A percentile compares a stretch with the other conserved stretches of the same genome.
phyloP scores from a whole-genome alignment of 2,113 vertebrate species.

The Copsychus sechellarum region DNA sequence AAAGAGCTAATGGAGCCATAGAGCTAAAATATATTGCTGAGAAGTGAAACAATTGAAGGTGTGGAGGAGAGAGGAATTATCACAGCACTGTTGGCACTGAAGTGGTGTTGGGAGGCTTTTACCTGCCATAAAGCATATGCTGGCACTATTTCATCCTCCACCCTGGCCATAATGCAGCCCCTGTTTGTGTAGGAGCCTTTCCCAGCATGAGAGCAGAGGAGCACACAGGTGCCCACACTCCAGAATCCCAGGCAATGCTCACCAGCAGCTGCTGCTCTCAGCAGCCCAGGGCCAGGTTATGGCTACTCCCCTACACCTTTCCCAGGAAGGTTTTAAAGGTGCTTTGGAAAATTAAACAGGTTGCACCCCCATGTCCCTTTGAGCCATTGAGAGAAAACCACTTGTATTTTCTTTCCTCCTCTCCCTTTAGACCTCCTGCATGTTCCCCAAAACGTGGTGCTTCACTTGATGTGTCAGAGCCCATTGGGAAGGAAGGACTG shows the following conservation, averaged over 20 bases:
- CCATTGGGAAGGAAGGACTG: not conserved
- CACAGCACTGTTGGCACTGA: not conserved
- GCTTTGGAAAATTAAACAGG: not conserved
- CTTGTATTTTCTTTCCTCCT: not conserved
- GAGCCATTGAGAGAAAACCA: not conserved
- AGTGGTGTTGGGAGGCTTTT: not conserved
- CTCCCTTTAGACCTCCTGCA: not conserved
- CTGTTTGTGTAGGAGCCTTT: not conserved
- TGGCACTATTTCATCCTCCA: conserved; percentile 1
- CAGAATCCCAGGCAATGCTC: not conserved
- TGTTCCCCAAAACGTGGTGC: not conserved
- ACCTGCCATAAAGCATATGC: not conserved
- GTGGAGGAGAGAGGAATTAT: conserved; percentile 13
- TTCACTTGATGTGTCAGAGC: not conserved
- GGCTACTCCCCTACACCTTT: not conserved
- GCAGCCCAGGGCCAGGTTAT: not conserved
- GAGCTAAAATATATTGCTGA: not conserved
- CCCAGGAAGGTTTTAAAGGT: not conserved
- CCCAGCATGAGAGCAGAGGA: not conserved
- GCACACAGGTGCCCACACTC: rapidly evolving
- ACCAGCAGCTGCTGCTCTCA: not conserved
- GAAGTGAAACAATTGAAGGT: not conserved
- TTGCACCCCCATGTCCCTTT: not conserved
- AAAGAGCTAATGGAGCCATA: not conserved
- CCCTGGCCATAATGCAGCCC: not conserved